Evolutionary conservation across 2,113 vertebrate species (phyloP), one percentile per base, ranked within the genome.

Genomic region (Emberiza fucata): DNA sequence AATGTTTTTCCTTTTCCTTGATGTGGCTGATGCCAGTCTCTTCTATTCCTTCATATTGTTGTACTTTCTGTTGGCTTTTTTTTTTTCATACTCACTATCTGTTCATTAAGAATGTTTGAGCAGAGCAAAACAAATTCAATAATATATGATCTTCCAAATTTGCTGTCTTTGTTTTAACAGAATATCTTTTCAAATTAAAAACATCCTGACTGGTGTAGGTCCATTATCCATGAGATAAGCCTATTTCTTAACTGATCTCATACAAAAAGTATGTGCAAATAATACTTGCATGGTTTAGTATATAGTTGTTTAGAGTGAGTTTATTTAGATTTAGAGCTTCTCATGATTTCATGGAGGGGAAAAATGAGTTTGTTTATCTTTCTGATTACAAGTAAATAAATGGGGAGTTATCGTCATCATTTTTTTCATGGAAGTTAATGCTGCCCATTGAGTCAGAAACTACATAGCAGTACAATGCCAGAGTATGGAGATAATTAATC

Each of bases 101-200:
- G 9, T 83, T 94, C 45, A 81, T 73, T 88, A 83, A 42, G 39
- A 90, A 78, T 18, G 12, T 73, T 82, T 81, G 47, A 73, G 22
- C n/a, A 77, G 25, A 88, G 22, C 33, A 88, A 86, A 90, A 47
- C 9, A 92, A 78, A 77, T 61, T 61, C 42, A 66, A 9, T 81
- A 70, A 25, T 37, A 77, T 10, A 42, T 72, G 53, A 68, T 81
- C 48, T 89, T 75, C 65, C 65, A 40, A 79, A 92, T 64, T 64
- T 80, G 6, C n/a, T 94, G 51, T 94, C 64, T 93, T 88, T 93
- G 76, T 94, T 96, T 88, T 93, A 83, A 83, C 71, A 96, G 76
- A 86, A 86, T 60, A 83, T 83, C 82, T 76, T 95, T 90, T 60
- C 64, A 61, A 84, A 91, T 72, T 51, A 77, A 76, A 95, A 91